A percentile compares a stretch with the other conserved stretches of the same genome.
Evolutionary conservation across 37 sponge, comb jelly and placozoan genomes (phyloP).

Genomic region (Bolinopsis microptera): DNA sequence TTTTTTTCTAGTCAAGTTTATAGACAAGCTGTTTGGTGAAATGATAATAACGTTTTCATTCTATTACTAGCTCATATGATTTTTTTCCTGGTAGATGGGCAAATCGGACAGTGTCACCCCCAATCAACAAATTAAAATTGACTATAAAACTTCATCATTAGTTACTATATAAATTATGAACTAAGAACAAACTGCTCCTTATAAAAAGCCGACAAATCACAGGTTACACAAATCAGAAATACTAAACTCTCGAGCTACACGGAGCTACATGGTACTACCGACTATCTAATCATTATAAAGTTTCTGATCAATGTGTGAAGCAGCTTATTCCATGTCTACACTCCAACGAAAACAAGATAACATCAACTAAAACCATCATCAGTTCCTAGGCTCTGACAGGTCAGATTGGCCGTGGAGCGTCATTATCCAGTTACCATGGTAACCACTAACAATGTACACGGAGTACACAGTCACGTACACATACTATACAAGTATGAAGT

Average conservation of each 20-base stretch:
- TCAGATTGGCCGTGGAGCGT: conserved; percentile 26
- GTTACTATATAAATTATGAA: not conserved
- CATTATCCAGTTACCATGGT: not conserved
- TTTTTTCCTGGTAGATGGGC: no score
- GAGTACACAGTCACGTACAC: not conserved
- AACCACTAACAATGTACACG: not conserved
- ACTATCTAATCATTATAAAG: not conserved
- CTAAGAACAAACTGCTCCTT: not conserved
- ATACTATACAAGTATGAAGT: not conserved
- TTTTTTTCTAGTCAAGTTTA: no score
- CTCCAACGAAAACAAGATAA: not conserved
- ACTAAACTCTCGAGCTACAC: not conserved
- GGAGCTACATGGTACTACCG: no score
- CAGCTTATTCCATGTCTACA: not conserved
- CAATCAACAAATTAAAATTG: not conserved
- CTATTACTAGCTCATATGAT: no score
- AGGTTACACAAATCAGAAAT: not conserved
- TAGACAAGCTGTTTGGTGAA: no score
- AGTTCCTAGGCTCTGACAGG: not conserved
- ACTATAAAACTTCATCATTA: not conserved
- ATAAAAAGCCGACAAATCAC: not conserved
- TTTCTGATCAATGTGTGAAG: not conserved
- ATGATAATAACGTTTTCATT: no score
- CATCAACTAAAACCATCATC: conserved; percentile 32
- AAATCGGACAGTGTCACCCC: no score